phyloP scores from a whole-genome alignment of 1,140 invertebrate species.

The Antheraea mylitta region DNA sequence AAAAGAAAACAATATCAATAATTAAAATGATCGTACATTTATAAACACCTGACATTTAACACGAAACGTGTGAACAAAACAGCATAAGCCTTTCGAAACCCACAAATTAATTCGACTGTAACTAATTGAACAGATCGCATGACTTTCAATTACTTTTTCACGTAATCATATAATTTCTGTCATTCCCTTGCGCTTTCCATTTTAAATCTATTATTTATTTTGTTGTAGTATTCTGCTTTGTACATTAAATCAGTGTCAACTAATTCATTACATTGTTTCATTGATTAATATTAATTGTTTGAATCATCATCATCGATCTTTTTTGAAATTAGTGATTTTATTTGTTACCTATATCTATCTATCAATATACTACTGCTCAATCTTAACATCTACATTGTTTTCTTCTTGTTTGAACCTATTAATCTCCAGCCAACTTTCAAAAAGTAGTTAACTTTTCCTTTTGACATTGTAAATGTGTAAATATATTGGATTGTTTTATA shows the following conservation, averaged over 20 bases:
- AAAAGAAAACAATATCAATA: neutral
- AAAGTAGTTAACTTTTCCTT: no score
- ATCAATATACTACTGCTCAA: no score
- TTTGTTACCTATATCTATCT: no score
- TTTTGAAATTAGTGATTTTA: no score
- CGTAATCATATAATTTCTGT: neutral
- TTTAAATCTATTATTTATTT: neutral
- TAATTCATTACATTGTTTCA: constrained; percentile 20
- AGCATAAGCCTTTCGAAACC: neutral
- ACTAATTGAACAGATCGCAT: constrained; percentile 1
- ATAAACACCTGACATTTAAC: neutral
- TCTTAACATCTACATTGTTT: no score
- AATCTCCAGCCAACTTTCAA: no score
- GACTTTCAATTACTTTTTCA: constrained; percentile 11
- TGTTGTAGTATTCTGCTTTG: neutral
- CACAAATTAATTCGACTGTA: constrained; percentile 4
- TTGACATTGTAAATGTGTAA: no score
- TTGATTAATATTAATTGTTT: constrained; percentile 26
- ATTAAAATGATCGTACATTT: neutral
- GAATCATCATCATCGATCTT: no score
- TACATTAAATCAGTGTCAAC: constrained; percentile 20
- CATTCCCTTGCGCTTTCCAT: neutral
- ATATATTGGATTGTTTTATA: no score
- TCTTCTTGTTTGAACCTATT: no score
- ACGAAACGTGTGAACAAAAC: neutral